These are phyloP conservation scores for Urophycis tenuis DNA, from an alignment of 2,797 vertebrate species.

Conservation along the genomic window DNA sequence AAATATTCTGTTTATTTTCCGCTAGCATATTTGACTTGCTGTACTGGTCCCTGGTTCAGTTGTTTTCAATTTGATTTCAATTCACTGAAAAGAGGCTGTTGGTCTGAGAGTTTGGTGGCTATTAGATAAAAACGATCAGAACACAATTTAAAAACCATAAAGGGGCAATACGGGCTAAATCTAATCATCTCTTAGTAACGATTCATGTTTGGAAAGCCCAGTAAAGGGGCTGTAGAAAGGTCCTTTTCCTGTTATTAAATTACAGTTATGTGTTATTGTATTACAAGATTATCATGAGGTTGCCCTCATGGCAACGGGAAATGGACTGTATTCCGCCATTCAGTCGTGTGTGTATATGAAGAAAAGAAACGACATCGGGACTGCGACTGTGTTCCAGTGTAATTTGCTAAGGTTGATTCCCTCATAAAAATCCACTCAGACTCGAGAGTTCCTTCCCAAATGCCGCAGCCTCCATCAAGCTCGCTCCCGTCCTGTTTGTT, in stretches of 20 bases:
- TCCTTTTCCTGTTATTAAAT: background rate
- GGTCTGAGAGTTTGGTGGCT: background rate
- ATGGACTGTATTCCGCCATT: constrained; percentile 1
- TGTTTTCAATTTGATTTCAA: background rate
- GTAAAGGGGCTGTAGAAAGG: background rate
- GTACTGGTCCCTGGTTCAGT: background rate
- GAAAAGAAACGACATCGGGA: background rate
- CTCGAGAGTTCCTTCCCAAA: background rate
- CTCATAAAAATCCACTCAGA: background rate
- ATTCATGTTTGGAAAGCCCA: background rate
- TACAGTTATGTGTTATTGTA: background rate
- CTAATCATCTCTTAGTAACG: background rate
- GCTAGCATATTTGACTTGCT: background rate
- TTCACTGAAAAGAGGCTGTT: background rate
- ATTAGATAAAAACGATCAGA: background rate
- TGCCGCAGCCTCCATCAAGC: too few relatives aligned
- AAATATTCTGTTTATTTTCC: background rate
- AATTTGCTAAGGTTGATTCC: background rate
- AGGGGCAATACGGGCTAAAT: background rate
- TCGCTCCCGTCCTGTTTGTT: background rate
- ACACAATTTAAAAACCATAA: background rate
- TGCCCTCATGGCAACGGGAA: background rate
- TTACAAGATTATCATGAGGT: constrained; percentile 1
- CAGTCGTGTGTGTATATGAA: too few relatives aligned
- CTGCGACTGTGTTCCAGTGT: background rate